Evolutionary conservation across 1,140 invertebrate species (phyloP), one percentile per base, ranked within the genome.

Genomic region (Calycopis cecrops): DNA sequence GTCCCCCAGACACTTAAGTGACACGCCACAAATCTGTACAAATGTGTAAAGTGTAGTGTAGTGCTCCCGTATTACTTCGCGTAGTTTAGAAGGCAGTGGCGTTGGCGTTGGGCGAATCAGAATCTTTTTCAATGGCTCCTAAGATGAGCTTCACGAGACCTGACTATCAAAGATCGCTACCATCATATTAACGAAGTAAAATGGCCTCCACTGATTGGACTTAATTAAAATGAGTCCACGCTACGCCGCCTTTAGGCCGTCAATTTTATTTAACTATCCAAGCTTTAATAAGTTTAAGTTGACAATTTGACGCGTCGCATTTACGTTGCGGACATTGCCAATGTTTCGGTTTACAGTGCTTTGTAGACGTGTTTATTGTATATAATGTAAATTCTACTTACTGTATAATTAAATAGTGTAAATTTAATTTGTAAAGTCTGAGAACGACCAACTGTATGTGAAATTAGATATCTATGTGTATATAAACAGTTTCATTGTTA

Each of bases 401-500:
- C 18, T 52, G 40, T 16, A 44, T 47, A 34, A 40, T 47, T n/a
- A 10, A 54, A 17, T 35, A 51, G 17, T 51, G 12, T 34, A 47
- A 11, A 34, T 12, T 34, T 54, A 16, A 44, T 16, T 44, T 44
- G 40, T 44, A 44, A 65, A 65, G 63, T 65, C 63, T 65, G 63
- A 65, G 55, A 65, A 62, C 63, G 63, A 65, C 63, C 63, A 65
- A 65, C 48, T 49, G 59, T 52, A 56, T 57, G 55, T 63, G 40
- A 44, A 62, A 55, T 51, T 65, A 59, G 47, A 59, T 42, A 35
- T 63, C 51, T 33, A n/a, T 42, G 28, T 42, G 60, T n/a, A 54
- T 54, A 73, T 73, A 85, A 82, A 80, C 63, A 60, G 47, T 72
- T 65, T 76, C 67, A 65, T 73, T 71, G 74, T 79, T 83, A 73